Percentiles rank a stretch among this genome's conserved stretches.
Conservation (phyloP, 2,888 invertebrate genomes). For the Vannuccia rotundouncinata region DNA sequence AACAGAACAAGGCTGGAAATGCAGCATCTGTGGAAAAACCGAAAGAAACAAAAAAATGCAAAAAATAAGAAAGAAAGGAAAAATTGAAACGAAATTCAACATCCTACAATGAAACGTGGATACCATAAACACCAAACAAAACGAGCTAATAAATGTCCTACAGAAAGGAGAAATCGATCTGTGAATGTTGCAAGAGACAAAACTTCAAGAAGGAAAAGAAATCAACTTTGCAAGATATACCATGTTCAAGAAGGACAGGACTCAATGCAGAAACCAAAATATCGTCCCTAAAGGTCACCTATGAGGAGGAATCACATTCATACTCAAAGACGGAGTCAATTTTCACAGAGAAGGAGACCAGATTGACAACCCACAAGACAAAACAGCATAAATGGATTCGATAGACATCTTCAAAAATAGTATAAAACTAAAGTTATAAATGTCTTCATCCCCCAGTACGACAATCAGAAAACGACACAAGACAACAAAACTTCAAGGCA, state of each 20-base stretch:
- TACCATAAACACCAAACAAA: neutral
- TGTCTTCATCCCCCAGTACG: neutral
- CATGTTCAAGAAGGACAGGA: neutral
- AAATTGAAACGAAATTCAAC: neutral
- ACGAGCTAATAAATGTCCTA: neutral
- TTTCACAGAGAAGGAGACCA: neutral
- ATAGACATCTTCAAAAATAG: neutral
- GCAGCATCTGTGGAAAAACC: neutral
- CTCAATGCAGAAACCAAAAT: neutral
- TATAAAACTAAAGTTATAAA: neutral
- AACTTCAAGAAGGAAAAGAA: neutral
- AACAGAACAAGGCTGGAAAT: neutral
- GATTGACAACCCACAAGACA: conserved; percentile 8
- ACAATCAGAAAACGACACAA: neutral
- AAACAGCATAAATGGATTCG: conserved; percentile 15
- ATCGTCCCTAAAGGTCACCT: neutral
- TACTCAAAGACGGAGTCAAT: neutral
- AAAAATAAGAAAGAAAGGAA: neutral
- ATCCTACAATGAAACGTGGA: neutral
- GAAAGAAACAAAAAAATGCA: neutral
- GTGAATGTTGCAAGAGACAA: neutral
- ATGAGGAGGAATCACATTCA: neutral
- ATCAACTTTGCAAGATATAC: neutral
- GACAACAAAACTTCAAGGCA: conserved; percentile 15
- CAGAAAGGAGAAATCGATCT: neutral